Evolutionary conservation across 2,888 invertebrate species (phyloP).

Genomic region (Ceraclea dissimilis): DNA sequence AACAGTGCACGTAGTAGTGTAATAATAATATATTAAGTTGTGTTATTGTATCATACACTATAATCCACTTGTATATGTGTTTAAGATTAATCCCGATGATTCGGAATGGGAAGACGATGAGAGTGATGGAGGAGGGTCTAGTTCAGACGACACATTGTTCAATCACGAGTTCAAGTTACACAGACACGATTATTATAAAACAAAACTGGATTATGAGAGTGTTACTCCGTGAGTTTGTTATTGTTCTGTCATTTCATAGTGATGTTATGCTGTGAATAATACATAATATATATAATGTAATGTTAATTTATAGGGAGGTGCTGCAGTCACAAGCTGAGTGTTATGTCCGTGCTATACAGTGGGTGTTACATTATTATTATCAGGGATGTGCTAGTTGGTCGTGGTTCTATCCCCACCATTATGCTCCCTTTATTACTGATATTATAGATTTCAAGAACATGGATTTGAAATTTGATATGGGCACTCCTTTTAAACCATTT

Average conservation of each 20-base stretch:
- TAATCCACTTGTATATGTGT: neutral
- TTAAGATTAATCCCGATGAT: constrained; percentile 30
- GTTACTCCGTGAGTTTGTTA: constrained; percentile 63
- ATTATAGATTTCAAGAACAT: constrained; percentile 71
- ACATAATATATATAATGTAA: too few species aligned
- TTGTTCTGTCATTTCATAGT: too few species aligned
- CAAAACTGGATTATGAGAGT: constrained; percentile 73
- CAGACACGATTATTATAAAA: constrained; percentile 87
- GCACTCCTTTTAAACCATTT: constrained; percentile 86
- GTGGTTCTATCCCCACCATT: constrained; percentile 97
- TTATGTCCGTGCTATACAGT: constrained; percentile 90
- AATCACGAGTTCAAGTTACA: constrained; percentile 73
- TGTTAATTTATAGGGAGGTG: constrained; percentile 52
- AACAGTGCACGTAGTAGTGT: too few species aligned
- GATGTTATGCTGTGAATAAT: too few species aligned
- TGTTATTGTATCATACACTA: too few species aligned
- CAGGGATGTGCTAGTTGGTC: constrained; percentile 96
- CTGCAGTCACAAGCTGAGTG: constrained; percentile 75
- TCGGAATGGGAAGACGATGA: constrained; percentile 27
- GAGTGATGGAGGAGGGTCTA: neutral
- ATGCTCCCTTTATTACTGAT: constrained; percentile 94
- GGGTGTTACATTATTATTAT: constrained; percentile 96
- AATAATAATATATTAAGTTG: neutral
- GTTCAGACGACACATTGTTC: constrained; percentile 32
- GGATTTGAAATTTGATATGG: constrained; percentile 74